Percentiles rank a stretch among this genome's conserved stretches.
Evolutionary conservation across 2,888 invertebrate genomes (phyloP).

Genomic region (Gisinianus flammeolus): DNA sequence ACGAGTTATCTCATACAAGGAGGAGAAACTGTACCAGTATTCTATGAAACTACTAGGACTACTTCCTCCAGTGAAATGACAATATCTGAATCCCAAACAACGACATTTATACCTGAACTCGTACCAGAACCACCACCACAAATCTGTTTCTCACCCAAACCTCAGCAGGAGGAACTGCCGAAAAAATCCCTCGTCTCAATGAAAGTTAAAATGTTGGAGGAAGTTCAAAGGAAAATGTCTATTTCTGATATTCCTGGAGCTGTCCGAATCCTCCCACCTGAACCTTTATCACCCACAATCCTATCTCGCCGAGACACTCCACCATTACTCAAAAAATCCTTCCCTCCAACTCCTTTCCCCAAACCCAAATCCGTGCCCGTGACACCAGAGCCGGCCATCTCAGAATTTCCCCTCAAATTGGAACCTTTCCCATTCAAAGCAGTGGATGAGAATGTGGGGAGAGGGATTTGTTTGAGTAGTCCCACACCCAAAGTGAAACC

Average conservation of each 20-base stretch:
- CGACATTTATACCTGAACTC: neutral
- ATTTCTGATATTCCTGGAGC: conserved; percentile 45
- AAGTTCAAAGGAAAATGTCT: conserved; percentile 24
- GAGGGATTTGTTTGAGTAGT: neutral
- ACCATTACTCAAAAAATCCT: neutral
- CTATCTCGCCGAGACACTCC: neutral
- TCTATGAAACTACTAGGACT: neutral
- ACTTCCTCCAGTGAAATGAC: conserved; percentile 12
- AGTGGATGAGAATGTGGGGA: neutral
- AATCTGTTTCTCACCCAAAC: conserved; percentile 70
- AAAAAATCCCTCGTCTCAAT: conserved; percentile 47
- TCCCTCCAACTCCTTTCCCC: conserved; percentile 11
- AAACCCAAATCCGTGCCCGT: conserved; percentile 2
- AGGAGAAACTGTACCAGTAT: neutral
- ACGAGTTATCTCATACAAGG: too few species aligned
- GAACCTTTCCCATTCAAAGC: conserved; percentile 31
- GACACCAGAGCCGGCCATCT: neutral
- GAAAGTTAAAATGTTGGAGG: conserved; percentile 51
- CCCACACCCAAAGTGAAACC: conserved; percentile 61
- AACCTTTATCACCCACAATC: conserved; percentile 2
- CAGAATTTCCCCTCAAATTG: neutral
- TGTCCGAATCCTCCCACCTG: conserved; percentile 48
- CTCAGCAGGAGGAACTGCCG: conserved; percentile 46
- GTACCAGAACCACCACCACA: conserved; percentile 74
- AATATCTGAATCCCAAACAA: conserved; percentile 18